Evolutionary conservation across 1,140 invertebrate species (phyloP).

Genomic region (Holotrichia oblita): DNA sequence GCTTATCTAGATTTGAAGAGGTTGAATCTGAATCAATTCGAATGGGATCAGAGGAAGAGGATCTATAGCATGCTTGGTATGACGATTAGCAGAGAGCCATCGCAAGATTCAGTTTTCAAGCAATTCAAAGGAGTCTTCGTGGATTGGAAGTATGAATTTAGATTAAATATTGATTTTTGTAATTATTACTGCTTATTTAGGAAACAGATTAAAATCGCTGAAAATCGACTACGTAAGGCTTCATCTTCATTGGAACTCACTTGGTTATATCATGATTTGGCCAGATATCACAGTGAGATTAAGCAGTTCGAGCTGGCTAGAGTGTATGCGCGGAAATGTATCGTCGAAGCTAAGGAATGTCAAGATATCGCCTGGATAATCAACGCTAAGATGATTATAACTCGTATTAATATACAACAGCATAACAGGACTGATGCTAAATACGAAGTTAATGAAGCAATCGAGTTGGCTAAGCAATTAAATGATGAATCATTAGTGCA

Average conservation of each 20-base stretch:
- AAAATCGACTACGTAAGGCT: conserved; percentile 52
- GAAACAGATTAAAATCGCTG: conserved; percentile 53
- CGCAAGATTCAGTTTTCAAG: conserved; percentile 56
- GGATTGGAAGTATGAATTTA: conserved; percentile 52
- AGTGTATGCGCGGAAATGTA: conserved; percentile 65
- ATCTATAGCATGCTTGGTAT: conserved; percentile 55
- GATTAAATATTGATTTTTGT: too few species aligned
- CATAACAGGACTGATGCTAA: conserved; percentile 65
- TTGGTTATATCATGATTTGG: conserved; percentile 66
- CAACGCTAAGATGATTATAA: conserved; percentile 63
- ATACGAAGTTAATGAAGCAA: conserved; percentile 61
- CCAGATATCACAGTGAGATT: conserved; percentile 61
- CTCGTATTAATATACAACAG: conserved; percentile 64
- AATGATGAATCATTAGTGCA: conserved; percentile 56
- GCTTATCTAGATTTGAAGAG: conserved; percentile 54
- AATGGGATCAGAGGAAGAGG: conserved; percentile 51
- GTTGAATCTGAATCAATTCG: conserved; percentile 49
- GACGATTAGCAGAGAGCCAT: conserved; percentile 52
- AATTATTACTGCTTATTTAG: conserved; percentile 43
- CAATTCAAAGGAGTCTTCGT: conserved; percentile 53
- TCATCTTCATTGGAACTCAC: conserved; percentile 52
- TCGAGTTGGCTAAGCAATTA: conserved; percentile 61
- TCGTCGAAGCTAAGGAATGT: conserved; percentile 62
- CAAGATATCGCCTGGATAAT: conserved; percentile 62
- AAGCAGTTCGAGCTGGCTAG: conserved; percentile 66